Base-by-base conservation (phyloP, 2,113 vertebrate species). In the Colaptes auratus region DNA sequence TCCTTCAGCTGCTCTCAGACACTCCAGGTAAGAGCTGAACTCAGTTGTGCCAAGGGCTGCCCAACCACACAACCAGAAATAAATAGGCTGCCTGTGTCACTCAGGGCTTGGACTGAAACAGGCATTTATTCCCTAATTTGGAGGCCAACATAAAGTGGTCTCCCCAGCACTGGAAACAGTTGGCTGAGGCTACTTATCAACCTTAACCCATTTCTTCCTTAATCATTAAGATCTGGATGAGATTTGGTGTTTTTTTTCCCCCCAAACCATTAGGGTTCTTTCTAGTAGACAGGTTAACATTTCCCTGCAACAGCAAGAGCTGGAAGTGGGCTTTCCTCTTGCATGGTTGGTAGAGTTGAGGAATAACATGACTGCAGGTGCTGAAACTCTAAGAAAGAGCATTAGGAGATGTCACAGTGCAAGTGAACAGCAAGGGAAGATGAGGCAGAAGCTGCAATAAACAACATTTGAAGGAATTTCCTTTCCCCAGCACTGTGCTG, bases 391-490 rank as follows among this genome's bases (percentile, higher is more conserved):
- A 66, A 55, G 63, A 23, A 72, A 53, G 75, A 69, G 18, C 33
- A 39, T 46, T 42, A 59, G 20, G 44, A 78, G 55, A 31, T 30
- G 35, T 46, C 70, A n/a, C 33, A 24, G 61, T 27, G 70, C 55
- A 86, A 82, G 87, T 19, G 59, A 86, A 46, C n/a, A 28, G 24
- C 77, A 82, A 28, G 73, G 53, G 70, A 60, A 82, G 55, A 58
- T 31, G 86, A 65, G 61, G 63, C 20, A 16, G 63, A 55, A 89
- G 59, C 66, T 69, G 63, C 2, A 31, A 66, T 73, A 70, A 82
- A 71, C 64, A 14, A 8, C 50, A 60, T 94, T 89, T 14, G 48
- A 79, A 95, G 94, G 66, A 83, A 87, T 96, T 92, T 66, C 50
- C 60, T 88, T 95, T 48, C 39, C 86, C 35, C 78, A 30, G 75